Percentiles rank a stretch among this genome's conserved stretches.
Conservation (phyloP, 2,797 vertebrate genomes). For the Argyrosomus regius region DNA sequence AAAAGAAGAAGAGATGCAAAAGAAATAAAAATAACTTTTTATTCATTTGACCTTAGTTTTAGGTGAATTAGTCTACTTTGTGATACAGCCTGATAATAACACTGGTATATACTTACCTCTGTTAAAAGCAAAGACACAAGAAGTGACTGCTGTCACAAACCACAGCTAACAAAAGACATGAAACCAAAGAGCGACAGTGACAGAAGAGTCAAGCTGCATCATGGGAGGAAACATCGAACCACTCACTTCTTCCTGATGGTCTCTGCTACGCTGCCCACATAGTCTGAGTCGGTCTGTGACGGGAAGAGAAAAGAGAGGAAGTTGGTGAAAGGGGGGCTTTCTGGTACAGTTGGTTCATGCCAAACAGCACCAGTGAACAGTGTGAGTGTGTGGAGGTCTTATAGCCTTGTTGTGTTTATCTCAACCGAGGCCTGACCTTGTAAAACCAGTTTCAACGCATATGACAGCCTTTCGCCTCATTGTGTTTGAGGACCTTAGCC, state of each 20-base stretch:
- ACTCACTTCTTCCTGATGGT: conserved; percentile 87
- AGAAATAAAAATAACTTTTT: background rate
- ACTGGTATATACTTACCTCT: background rate
- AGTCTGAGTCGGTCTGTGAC: conserved; percentile 84
- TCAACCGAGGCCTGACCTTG: background rate
- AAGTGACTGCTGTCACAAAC: background rate
- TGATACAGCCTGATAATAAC: background rate
- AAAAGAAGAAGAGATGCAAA: background rate
- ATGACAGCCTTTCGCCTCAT: background rate
- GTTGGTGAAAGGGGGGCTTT: background rate
- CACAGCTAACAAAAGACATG: background rate
- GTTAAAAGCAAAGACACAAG: background rate
- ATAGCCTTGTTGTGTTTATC: background rate
- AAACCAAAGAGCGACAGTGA: background rate
- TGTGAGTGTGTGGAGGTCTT: background rate
- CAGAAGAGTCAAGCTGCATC: background rate
- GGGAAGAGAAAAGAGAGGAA: conserved; percentile 1
- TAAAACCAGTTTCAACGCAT: background rate
- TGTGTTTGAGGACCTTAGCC: no score
- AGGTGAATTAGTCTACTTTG: background rate
- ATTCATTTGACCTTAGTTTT: background rate
- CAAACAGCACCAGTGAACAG: background rate
- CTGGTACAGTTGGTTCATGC: background rate
- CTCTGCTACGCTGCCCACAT: conserved; percentile 82
- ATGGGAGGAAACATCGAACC: background rate